Evolutionary conservation across 2,888 invertebrate genomes (phyloP).

Genomic region (Campoletis raptor): DNA sequence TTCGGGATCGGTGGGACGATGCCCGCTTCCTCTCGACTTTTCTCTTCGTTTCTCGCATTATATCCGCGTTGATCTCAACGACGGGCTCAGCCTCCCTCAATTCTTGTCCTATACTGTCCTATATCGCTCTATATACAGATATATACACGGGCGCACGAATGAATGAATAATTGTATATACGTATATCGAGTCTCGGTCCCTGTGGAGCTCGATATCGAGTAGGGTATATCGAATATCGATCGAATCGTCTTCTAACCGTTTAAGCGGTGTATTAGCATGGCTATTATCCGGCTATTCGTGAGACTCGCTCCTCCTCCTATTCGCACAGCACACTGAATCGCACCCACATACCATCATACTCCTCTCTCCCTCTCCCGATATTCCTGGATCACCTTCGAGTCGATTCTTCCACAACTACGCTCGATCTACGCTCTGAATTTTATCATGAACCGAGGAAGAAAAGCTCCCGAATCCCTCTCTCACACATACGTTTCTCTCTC

Average conservation of each 20-base stretch:
- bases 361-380: constrained; percentile 30
- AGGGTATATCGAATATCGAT: constrained; percentile 72
- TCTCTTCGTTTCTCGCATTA: constrained; percentile 50
- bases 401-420: constrained; percentile 44
- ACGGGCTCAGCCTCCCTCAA: constrained; percentile 46
- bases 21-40: constrained; percentile 32
- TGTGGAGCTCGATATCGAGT: constrained; percentile 62
- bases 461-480: constrained; percentile 45
- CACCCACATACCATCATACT: constrained; percentile 45
- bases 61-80: constrained; percentile 43
- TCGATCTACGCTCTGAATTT: constrained; percentile 55
- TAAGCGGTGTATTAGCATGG: constrained; percentile 69
- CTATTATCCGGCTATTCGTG: constrained; percentile 67
- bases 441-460: constrained; percentile 54
- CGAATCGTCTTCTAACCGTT: constrained; percentile 69
- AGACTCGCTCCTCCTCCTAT: constrained; percentile 51
- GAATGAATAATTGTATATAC: constrained; percentile 39
- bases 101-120: constrained; percentile 35
- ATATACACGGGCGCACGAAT: constrained; percentile 31
- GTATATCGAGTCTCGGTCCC: constrained; percentile 45
- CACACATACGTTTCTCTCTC: neutral
- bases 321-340: constrained; percentile 39
- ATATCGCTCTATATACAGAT: constrained; percentile 26
- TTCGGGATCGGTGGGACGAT: constrained; percentile 58
- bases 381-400: constrained; percentile 4